Evolutionary conservation across 2,113 vertebrate genomes (phyloP), one percentile per base, ranked within the genome.

Genomic region (Pseudonaja textilis): DNA sequence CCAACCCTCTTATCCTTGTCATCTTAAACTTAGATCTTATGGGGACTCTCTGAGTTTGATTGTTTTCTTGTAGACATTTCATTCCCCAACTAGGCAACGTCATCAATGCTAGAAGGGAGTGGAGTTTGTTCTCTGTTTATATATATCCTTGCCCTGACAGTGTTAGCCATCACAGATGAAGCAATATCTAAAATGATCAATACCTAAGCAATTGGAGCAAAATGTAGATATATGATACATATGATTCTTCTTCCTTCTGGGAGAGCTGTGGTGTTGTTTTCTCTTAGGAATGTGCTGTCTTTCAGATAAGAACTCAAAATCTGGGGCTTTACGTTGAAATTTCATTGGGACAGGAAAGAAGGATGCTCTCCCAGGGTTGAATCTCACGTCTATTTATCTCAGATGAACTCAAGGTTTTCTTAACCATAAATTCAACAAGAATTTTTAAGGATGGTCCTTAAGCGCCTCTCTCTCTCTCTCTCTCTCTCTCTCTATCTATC

Each of bases 21-120:
- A 64, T 94, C 91, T 93, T 94, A 50, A 93, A 95, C 96, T 94
- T 94, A 93, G 93, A 95, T 93, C 92, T 86, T 96, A 61, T 61
- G 59, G 25, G 25, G 9, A 26, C 59, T 61, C 25, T 61, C 25
- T 29, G 59, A 26, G 59, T 26, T 61, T 61, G 59, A 9, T 11
- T 26, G 9, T 29, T 61, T 61, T 61, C 25, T 11, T 61, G 59
- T 61, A 61, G 59, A 61, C 25, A 11, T 61, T 61, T 26, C 59
- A 61, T 26, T 61, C 26, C 59, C 59, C 25, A 61, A 61, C 25
- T 61, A 26, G 59, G 1, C 25, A 61, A 29, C 1, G 1, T 26
- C 59, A 61, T 26, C 59, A 61, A 61, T 61, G 25, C 59, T 26
- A 61, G 57, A 61, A 61, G 57, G 10, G 25, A 25, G 3, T 8